Evolutionary conservation across 2,888 invertebrate species (phyloP), one percentile per base, ranked within the genome.

Genomic region (Amorpha juglandis): DNA sequence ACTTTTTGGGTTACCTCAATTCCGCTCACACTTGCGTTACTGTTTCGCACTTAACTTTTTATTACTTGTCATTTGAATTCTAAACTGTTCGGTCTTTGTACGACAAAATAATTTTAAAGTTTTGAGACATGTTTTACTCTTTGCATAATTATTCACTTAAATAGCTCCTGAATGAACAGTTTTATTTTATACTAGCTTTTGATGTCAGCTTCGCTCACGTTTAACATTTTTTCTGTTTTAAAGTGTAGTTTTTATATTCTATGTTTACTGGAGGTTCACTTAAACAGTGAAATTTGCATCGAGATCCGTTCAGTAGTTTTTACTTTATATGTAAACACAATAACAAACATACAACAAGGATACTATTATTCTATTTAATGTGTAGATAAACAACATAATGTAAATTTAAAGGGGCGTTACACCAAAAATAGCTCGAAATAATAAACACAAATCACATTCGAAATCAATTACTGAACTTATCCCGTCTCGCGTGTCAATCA

Each of bases 391-490:
- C 1, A 19, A 19, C 19, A 55, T 2, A 12, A n/a, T 55, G 2
- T 2, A 8, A 35, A 53, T 35, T 33, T 8, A 55, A 16, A 16
- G 6, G 3, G 8, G 6, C 14, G 35, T 6, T 19, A 19, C 16
- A 42, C 11, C 38, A 38, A 16, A 58, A 58, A 58, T 58, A 42
- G 19, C 19, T 38, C 3, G 6, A 38, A 11, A 19, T 38, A 55
- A 38, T 55, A 19, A 58, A 58, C 42, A 38, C 58, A 58, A 58
- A 42, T 58, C 33, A 63, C 45, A 63, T 47, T 47, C 62, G 47
- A 63, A 47, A 63, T 84, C 89, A 90, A 89, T 89, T 87, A 87
- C 83, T 78, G 75, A 78, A 79, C 80, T 86, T 83, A 85, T 82
- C 85, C 81, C 82, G 81, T 75, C n/a, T 42, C 48, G 27, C 62